Conservation (phyloP, 1,140 invertebrate species). For the Nasonia vitripennis region DNA sequence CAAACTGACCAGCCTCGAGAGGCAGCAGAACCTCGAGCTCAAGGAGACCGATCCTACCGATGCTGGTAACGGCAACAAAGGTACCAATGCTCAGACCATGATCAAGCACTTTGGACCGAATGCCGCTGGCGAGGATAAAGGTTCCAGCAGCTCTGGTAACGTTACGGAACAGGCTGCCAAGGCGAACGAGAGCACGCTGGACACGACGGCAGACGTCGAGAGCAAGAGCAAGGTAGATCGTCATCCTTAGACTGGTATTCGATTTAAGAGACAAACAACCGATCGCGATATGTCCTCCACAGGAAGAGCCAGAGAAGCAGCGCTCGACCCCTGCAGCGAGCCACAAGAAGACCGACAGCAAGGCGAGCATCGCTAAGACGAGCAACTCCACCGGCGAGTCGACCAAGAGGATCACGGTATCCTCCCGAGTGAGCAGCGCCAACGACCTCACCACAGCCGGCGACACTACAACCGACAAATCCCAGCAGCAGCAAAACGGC, state of each 20-base stretch:
- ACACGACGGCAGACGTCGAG: background rate
- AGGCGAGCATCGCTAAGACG: constrained; percentile 39
- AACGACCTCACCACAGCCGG: background rate
- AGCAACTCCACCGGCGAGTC: constrained; percentile 32
- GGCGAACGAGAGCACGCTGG: background rate
- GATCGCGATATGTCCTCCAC: background rate
- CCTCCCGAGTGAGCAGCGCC: constrained; percentile 55
- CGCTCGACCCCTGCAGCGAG: background rate
- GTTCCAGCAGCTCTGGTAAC: constrained; percentile 34
- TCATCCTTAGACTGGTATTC: background rate
- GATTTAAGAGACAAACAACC: no score
- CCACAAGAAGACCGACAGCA: constrained; percentile 50
- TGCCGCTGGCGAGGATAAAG: background rate
- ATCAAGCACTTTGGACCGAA: constrained; percentile 45
- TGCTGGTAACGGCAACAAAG: constrained; percentile 41
- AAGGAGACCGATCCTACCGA: constrained; percentile 3
- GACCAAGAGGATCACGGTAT: constrained; percentile 35
- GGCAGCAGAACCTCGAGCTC: constrained; percentile 9
- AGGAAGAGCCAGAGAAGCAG: constrained; percentile 26
- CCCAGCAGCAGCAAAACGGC: background rate
- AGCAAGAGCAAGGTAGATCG: background rate
- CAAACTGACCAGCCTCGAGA: constrained; percentile 38
- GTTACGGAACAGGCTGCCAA: background rate
- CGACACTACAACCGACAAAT: background rate
- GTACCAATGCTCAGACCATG: constrained; percentile 38